Percentiles rank a stretch among this genome's conserved stretches.
Evolutionary conservation across 2,797 vertebrate species (phyloP).

Genomic region (Alauda arvensis): DNA sequence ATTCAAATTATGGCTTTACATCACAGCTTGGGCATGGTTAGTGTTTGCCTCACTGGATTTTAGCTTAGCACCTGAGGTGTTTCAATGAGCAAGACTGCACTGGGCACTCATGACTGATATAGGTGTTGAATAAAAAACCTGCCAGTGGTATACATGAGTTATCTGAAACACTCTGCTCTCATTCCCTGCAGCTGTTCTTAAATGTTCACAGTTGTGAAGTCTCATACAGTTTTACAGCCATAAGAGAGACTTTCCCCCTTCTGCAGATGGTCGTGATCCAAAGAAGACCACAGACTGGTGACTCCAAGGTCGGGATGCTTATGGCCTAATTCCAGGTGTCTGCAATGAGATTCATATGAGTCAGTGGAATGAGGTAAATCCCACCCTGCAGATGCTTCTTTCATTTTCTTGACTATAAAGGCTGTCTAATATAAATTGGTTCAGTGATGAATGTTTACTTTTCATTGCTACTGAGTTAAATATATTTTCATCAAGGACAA

Average conservation of each 20-base stretch:
- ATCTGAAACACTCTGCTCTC: background rate
- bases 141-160: background rate
- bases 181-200: background rate
- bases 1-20: background rate
- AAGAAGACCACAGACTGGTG: background rate
- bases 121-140: background rate
- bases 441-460: background rate
- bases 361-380: background rate
- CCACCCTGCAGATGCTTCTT: background rate
- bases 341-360: background rate
- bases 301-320: background rate
- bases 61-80: background rate
- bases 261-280: background rate
- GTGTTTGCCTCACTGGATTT: background rate
- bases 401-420: background rate
- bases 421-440: background rate
- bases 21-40: background rate
- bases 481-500: background rate
- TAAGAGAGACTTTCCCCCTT: background rate
- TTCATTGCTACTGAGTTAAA: background rate
- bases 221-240: background rate
- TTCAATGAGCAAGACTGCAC: background rate
- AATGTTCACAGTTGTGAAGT: background rate
- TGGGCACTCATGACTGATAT: background rate
- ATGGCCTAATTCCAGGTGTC: background rate